A percentile compares a stretch with the other conserved stretches of the same genome.
These are phyloP conservation scores for Prinia subflava DNA, from an alignment of 2,113 vertebrate species.

Conservation along the genomic window DNA sequence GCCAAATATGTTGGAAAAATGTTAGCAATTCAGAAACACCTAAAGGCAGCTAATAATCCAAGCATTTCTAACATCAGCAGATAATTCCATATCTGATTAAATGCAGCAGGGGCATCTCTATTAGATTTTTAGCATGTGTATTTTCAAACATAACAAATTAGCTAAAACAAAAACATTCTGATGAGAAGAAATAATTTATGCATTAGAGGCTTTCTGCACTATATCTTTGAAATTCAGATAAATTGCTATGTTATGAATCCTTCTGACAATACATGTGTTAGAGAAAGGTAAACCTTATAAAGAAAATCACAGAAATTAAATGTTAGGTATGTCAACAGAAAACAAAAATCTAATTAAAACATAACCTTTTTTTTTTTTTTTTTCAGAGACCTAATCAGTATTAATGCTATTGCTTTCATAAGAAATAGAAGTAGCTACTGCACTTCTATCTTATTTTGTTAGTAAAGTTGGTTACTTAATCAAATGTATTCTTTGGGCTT, in stretches of 20 bases:
- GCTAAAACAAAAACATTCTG: not conserved
- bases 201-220: not conserved
- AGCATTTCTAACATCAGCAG: not conserved
- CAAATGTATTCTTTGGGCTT: not conserved
- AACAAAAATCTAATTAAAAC: not conserved
- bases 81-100: not conserved
- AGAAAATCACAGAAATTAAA: not conserved
- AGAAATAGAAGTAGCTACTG: not conserved
- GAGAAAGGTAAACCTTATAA: not conserved
- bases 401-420: not conserved
- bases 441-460: not conserved
- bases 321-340: not conserved
- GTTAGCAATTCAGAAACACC: not conserved
- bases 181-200: conserved; percentile 17
- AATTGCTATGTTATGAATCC: not conserved
- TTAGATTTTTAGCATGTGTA: not conserved
- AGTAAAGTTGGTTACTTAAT: not conserved
- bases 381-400: not conserved
- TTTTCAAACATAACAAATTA: not conserved
- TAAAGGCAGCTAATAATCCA: conserved; percentile 7
- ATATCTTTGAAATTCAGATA: not conserved
- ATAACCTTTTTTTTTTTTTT: not conserved
- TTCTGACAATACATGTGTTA: not conserved
- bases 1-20: not conserved
- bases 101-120: not conserved